These are phyloP conservation scores for Metopolophium dirhodum DNA, from an alignment of 1,140 invertebrate species.

Conservation along the genomic window DNA sequence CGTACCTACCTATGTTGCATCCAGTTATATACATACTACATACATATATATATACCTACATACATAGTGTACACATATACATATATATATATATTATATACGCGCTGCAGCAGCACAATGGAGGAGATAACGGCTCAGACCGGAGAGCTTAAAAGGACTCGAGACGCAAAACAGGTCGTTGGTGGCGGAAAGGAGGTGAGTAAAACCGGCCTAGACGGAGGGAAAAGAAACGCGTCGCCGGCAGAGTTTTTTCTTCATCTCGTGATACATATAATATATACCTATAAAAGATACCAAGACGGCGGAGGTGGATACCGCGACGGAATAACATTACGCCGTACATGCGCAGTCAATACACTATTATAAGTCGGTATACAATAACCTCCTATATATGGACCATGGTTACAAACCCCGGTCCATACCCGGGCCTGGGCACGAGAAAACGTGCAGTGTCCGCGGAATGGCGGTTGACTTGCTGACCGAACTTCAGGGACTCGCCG, in stretches of 20 bases:
- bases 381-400: neutral
- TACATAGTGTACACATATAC: neutral
- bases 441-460: neutral
- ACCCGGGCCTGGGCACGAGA: too few relatives aligned
- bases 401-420: neutral
- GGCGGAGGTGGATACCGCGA: neutral
- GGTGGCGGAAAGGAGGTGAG: neutral
- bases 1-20: neutral
- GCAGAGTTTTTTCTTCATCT: neutral
- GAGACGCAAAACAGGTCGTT: neutral
- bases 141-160: neutral
- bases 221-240: neutral
- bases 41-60: neutral
- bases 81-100: neutral
- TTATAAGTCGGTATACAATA: neutral
- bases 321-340: neutral
- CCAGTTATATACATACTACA: neutral
- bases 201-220: constrained; percentile 9
- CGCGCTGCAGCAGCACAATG: neutral
- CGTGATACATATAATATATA: neutral
- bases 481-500: too few relatives aligned
- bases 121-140: neutral
- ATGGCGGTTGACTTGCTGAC: neutral
- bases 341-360: neutral
- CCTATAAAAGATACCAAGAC: too few relatives aligned